These are phyloP conservation scores for Onychostoma macrolepis DNA, from an alignment of 2,113 vertebrate species.

Conservation along the genomic window DNA sequence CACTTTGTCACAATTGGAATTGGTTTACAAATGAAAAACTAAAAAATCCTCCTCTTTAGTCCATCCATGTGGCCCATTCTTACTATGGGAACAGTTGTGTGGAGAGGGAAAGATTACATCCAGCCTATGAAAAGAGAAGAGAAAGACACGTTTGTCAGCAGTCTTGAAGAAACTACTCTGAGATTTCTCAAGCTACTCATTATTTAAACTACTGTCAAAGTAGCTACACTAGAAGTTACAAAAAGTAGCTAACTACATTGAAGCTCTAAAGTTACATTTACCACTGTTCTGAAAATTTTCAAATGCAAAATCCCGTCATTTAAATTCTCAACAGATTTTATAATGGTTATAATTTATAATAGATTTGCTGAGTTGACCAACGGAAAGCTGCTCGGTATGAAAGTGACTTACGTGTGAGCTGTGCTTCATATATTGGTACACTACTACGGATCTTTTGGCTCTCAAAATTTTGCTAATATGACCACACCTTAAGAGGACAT, in stretches of 20 bases:
- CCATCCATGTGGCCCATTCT: slow-evolving; percentile 41
- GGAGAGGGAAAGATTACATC: slow-evolving; percentile 39
- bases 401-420: too few relatives aligned
- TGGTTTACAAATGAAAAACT: slow-evolving; percentile 39
- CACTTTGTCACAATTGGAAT: slow-evolving; percentile 44
- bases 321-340: too few relatives aligned
- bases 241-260: not conserved
- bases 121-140: slow-evolving; percentile 33
- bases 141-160: not conserved
- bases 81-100: slow-evolving; percentile 39
- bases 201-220: not conserved
- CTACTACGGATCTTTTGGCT: not conserved
- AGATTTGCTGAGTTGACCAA: too few relatives aligned
- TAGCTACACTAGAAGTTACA: not conserved
- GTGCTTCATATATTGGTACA: too few relatives aligned
- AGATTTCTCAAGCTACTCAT: not conserved
- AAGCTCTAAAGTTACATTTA: too few relatives aligned
- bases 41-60: slow-evolving; percentile 44
- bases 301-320: too few relatives aligned
- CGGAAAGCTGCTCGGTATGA: too few relatives aligned
- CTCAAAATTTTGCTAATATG: not conserved
- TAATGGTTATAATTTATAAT: too few relatives aligned
- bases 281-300: too few relatives aligned
- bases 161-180: not conserved
- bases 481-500: too few relatives aligned